phyloP scores from a whole-genome alignment of 2,113 vertebrate species.

The Chloroceryle aenea region DNA sequence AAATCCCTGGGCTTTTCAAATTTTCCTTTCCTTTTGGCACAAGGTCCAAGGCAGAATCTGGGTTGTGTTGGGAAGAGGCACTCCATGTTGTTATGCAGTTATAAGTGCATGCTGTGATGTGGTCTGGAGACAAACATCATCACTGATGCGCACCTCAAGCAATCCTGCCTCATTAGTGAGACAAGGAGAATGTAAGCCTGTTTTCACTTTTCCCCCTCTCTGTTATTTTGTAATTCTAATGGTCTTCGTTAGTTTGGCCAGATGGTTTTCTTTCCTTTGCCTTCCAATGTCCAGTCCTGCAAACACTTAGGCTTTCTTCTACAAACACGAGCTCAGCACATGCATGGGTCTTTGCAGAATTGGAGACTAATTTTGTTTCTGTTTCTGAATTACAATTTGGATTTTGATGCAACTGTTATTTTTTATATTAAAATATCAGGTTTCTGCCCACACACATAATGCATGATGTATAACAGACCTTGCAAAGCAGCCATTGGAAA shows the following conservation, averaged over 20 bases:
- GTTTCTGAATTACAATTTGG: conserved; percentile 12
- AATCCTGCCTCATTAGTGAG: background rate
- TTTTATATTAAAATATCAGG: conserved; percentile 7
- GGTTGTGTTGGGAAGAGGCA: background rate
- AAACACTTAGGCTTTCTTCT: background rate
- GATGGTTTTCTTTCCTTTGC: background rate
- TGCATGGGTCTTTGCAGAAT: background rate
- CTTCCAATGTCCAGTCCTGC: background rate
- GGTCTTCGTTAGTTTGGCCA: background rate
- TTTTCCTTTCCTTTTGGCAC: background rate
- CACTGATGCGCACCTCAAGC: background rate
- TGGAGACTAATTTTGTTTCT: background rate
- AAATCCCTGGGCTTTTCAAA: background rate
- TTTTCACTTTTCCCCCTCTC: background rate
- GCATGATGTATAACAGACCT: conserved; percentile 24
- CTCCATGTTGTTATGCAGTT: background rate
- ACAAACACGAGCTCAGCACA: background rate
- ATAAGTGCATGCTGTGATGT: rapidly evolving
- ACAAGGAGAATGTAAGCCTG: background rate
- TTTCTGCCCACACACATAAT: conserved; percentile 50
- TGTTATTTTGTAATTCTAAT: background rate
- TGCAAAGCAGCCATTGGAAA: conserved; percentile 24
- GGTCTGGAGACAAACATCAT: background rate
- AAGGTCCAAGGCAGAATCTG: rapidly evolving
- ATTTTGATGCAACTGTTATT: conserved; percentile 32